Conservation (phyloP, 1,140 invertebrate genomes). For the Apocrypta bakeri region DNA sequence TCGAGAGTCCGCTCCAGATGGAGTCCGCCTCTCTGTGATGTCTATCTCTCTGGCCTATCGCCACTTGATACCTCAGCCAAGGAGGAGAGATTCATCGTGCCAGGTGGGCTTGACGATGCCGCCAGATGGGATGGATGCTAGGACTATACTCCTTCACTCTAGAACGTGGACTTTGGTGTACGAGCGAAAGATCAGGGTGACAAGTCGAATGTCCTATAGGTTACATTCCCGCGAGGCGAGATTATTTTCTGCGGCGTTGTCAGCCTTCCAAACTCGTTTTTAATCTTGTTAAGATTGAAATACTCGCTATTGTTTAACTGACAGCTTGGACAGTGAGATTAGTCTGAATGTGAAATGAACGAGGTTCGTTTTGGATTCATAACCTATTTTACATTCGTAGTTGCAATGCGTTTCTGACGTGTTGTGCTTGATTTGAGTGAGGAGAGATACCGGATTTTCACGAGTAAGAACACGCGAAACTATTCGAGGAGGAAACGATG, state of each 20-base stretch:
- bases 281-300: too few species aligned
- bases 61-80: neutral
- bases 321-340: too few species aligned
- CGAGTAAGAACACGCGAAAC: neutral
- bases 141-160: neutral
- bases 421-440: too few species aligned
- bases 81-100: neutral
- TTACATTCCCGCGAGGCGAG: too few species aligned
- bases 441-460: neutral
- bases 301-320: too few species aligned
- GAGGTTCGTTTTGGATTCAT: neutral
- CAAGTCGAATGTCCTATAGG: too few species aligned
- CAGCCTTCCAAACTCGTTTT: too few species aligned
- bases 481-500: neutral
- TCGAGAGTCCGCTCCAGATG: constrained; percentile 67
- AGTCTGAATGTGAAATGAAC: too few species aligned
- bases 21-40: constrained; percentile 43
- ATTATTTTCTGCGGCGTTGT: too few species aligned
- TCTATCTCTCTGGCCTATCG: neutral
- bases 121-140: neutral
- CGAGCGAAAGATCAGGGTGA: neutral
- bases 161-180: neutral
- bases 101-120: neutral
- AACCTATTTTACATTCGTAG: neutral
- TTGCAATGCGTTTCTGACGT: neutral